These are phyloP conservation scores for Falco berigora DNA, from an alignment of 2,797 vertebrate genomes.

Conservation along the genomic window DNA sequence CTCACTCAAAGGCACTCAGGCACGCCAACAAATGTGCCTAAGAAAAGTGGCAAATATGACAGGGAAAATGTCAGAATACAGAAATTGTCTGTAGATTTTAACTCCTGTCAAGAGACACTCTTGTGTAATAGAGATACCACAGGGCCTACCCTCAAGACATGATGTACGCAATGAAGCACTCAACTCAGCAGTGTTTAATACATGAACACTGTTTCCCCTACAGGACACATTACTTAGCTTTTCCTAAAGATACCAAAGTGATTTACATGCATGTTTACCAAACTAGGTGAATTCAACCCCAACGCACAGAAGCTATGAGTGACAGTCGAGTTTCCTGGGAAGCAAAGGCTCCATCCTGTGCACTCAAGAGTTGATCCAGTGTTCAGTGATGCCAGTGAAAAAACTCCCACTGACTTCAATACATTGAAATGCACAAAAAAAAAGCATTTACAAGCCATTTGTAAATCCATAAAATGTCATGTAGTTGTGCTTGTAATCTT, in stretches of 20 bases:
- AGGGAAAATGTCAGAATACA: not conserved
- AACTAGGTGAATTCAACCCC: not conserved
- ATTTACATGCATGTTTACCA: not conserved
- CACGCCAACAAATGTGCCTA: not conserved
- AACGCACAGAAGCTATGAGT: not conserved
- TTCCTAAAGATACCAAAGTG: not conserved
- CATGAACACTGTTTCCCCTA: not conserved
- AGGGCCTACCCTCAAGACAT: not conserved
- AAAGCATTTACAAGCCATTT: not conserved
- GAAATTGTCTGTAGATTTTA: not conserved
- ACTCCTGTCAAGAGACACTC: not conserved
- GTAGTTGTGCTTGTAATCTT: not conserved
- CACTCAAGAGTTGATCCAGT: not conserved
- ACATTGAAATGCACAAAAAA: not conserved
- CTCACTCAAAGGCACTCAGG: not conserved
- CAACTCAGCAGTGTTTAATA: not conserved
- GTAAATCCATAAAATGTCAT: not conserved
- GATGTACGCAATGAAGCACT: not conserved
- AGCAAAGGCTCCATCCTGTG: not conserved
- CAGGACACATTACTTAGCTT: not conserved
- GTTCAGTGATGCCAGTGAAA: not conserved
- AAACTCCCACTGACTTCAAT: not conserved
- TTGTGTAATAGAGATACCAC: not conserved
- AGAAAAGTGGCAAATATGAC: not conserved
- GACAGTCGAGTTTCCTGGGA: not conserved